Conservation (phyloP, 2,888 invertebrate species). For the Agrochola lota region DNA sequence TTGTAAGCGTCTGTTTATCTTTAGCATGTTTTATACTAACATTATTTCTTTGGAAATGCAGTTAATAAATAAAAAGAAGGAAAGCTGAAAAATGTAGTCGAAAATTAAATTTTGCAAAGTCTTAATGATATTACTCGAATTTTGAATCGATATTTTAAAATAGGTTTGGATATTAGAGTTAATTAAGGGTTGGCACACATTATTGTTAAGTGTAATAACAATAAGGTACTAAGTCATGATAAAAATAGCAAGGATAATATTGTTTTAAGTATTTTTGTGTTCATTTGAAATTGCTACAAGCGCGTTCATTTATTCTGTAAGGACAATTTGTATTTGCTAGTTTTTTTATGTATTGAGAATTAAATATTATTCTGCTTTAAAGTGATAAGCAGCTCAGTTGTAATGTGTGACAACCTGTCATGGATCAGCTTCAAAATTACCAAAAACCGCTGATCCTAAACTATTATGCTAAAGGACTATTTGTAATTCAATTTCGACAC, state of each 20-base stretch:
- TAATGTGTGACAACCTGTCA: slow-evolving; percentile 57
- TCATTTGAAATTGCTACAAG: slow-evolving; percentile 55
- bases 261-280: slow-evolving; percentile 61
- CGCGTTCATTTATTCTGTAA: slow-evolving; percentile 52
- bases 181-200: slow-evolving; percentile 60
- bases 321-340: slow-evolving; percentile 18
- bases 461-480: slow-evolving; percentile 63
- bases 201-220: slow-evolving; percentile 41
- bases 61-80: slow-evolving; percentile 34
- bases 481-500: slow-evolving; percentile 82
- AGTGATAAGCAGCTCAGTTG: background rate
- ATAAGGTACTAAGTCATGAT: slow-evolving; percentile 38
- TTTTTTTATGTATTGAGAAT: slow-evolving; percentile 13
- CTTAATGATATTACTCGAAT: slow-evolving; percentile 77
- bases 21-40: slow-evolving; percentile 66
- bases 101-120: slow-evolving; percentile 56
- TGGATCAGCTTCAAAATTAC: slow-evolving; percentile 50
- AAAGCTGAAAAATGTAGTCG: slow-evolving; percentile 33
- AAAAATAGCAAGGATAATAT: slow-evolving; percentile 18
- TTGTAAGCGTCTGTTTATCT: slow-evolving; percentile 67
- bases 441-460: slow-evolving; percentile 61
- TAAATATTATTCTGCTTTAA: slow-evolving; percentile 18
- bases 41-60: slow-evolving; percentile 59
- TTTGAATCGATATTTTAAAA: slow-evolving; percentile 71
- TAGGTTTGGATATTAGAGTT: slow-evolving; percentile 69